These are phyloP conservation scores for Ctenomys sociabilis DNA, from an alignment of 2,113 vertebrate genomes.

Conservation along the genomic window DNA sequence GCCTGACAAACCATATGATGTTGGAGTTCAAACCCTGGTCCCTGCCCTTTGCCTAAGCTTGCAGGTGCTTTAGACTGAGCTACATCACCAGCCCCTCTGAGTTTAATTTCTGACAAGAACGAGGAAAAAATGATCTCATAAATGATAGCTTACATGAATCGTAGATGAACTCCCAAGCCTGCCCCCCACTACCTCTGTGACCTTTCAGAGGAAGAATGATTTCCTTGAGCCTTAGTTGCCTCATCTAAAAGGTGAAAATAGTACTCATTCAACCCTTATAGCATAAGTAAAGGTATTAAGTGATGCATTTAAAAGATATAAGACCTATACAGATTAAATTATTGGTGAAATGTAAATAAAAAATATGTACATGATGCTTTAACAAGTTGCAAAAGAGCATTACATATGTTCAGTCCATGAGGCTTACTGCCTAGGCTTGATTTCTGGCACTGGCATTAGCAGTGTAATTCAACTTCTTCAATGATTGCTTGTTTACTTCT, in stretches of 20 bases:
- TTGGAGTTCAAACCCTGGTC: too few relatives aligned
- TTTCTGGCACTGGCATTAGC: neutral
- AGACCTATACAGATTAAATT: neutral
- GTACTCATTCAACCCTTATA: neutral
- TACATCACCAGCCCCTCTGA: too few relatives aligned
- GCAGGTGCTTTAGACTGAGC: too few relatives aligned
- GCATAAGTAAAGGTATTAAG: neutral
- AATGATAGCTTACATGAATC: neutral
- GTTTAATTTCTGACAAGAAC: too few relatives aligned
- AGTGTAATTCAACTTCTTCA: neutral
- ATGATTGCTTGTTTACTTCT: neutral
- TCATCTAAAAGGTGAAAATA: neutral
- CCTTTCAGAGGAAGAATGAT: neutral
- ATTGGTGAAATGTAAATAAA: neutral
- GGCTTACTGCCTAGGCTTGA: neutral
- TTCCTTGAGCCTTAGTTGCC: slow-evolving; percentile 42
- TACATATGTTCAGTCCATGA: rapidly evolving
- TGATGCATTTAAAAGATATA: neutral
- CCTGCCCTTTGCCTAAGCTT: too few relatives aligned
- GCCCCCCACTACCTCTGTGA: neutral
- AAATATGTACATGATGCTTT: neutral
- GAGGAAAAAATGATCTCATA: neutral
- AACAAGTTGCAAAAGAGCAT: neutral
- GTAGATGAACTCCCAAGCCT: neutral
- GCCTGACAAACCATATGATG: too few relatives aligned